phyloP scores from a whole-genome alignment of 2,888 invertebrate genomes.

The Tenthredo notha region DNA sequence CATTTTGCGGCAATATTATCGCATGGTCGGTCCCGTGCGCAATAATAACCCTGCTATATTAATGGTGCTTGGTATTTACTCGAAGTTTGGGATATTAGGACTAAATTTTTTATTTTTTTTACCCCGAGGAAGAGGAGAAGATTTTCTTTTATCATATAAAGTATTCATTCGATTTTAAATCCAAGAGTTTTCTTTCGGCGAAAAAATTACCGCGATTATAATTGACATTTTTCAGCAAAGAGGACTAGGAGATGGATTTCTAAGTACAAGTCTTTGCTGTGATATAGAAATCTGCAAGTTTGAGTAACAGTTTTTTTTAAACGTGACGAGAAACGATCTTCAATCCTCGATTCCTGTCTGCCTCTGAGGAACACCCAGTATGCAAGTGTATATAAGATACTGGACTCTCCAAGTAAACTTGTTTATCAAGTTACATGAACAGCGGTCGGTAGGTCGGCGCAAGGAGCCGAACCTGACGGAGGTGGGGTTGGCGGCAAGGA shows the following conservation, averaged over 20 bases:
- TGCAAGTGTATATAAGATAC: constrained; percentile 64
- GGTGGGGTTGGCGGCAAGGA: constrained; percentile 52
- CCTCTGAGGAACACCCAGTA: constrained; percentile 63
- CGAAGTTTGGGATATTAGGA: background rate
- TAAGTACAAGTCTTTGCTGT: background rate
- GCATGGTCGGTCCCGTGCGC: background rate
- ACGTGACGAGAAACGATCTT: constrained; percentile 7
- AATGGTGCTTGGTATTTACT: constrained; percentile 1
- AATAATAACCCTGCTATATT: constrained; percentile 22
- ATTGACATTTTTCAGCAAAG: background rate
- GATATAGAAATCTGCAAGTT: background rate
- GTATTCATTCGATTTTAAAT: background rate
- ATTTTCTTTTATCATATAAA: background rate
- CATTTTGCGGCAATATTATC: constrained; percentile 19
- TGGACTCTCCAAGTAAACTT: constrained; percentile 67
- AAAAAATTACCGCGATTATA: background rate
- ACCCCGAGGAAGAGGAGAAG: background rate
- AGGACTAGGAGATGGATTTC: no score
- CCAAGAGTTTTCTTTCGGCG: background rate
- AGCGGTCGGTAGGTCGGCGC: constrained; percentile 61
- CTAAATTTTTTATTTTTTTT: background rate
- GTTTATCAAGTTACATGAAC: constrained; percentile 67
- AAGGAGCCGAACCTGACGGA: constrained; percentile 48
- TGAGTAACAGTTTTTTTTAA: constrained; percentile 5
- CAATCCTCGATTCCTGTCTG: constrained; percentile 16